Base-by-base conservation (phyloP, 2,113 vertebrate genomes). In the Opisthocomus hoazin region DNA sequence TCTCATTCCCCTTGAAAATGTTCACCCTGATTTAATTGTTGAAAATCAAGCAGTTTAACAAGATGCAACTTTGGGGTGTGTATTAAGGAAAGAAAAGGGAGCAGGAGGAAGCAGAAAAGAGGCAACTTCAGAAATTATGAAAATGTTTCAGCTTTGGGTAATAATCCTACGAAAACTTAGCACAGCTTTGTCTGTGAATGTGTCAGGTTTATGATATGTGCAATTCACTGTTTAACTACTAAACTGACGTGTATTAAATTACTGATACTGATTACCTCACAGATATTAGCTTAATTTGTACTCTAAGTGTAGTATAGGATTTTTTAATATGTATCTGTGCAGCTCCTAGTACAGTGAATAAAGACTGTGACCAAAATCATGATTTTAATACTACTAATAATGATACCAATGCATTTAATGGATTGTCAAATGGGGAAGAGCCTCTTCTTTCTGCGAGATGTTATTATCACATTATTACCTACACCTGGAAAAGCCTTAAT, bases 401-500 rank as follows among this genome's bases (percentile, higher is more conserved):
- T 34, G 30, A 58, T 79, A 64, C 39, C 27, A 45, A 80, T 73
- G 41, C 12, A 41, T 91, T 96, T 95, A 96, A 96, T 85, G 45
- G 37, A 82, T 69, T 87, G 30, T 54, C 65, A 91, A 93, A 93
- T 57, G 27, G 22, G 51, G 43, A 94, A 79, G 13, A 79, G 24
- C 19, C 24, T 89, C 56, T 80, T 69, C 66, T 53, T 91, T 89
- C 89, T 91, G 37, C 68, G 54, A 51, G 41, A 89, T 87, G 32
- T 13, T 93, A 87, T 84, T 94, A 93, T 82, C 74, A 53, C n/a
- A 26, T 87, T 91, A 85, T 69, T 87, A 39, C 43, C 48, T 65
- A 73, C 74, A 87, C 70, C 65, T 84, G 84, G 60, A 91, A 92
- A 91, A 89, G 15, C 69, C 86, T 91, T 87, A 92, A 95, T 87